A percentile compares a stretch with the other conserved stretches of the same genome.
Conservation (phyloP, 2,888 invertebrate species). For the Athrips mouffetella region DNA sequence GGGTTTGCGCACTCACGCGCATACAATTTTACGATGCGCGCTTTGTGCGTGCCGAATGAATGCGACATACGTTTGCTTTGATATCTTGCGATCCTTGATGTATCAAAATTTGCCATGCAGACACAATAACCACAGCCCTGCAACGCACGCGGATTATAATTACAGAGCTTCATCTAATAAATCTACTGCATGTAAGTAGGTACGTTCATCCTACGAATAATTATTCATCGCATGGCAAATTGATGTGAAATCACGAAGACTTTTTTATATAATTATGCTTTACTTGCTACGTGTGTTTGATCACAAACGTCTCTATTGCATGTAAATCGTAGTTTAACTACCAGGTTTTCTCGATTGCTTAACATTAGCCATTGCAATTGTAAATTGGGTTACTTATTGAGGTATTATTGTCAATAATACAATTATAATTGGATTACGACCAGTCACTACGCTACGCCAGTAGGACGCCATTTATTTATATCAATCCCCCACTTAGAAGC, state of each 20-base stretch:
- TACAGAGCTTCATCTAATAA: neutral
- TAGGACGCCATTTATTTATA: neutral
- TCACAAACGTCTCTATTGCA: too few species aligned
- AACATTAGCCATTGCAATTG: neutral
- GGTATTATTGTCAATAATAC: neutral
- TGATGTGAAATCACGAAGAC: slow-evolving; percentile 8
- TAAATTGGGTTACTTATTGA: neutral
- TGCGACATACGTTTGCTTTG: slow-evolving; percentile 6
- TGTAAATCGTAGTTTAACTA: too few species aligned
- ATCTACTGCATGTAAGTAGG: too few species aligned
- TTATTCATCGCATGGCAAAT: neutral
- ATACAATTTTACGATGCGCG: slow-evolving; percentile 15
- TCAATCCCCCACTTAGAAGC: neutral
- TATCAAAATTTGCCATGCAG: slow-evolving; percentile 1
- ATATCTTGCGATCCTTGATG: neutral
- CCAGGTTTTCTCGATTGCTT: too few species aligned
- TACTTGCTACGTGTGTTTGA: too few species aligned
- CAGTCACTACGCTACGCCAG: neutral
- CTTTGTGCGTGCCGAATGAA: slow-evolving; percentile 6
- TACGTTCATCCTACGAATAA: too few species aligned
- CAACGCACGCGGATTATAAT: neutral
- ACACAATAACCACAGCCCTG: neutral
- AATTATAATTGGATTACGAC: neutral
- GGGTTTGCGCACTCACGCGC: slow-evolving; percentile 24
- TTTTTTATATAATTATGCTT: too few species aligned